A percentile compares a stretch with the other conserved stretches of the same genome.
Evolutionary conservation across 2,888 invertebrate genomes (phyloP).

Genomic region (Cantharis rufa): DNA sequence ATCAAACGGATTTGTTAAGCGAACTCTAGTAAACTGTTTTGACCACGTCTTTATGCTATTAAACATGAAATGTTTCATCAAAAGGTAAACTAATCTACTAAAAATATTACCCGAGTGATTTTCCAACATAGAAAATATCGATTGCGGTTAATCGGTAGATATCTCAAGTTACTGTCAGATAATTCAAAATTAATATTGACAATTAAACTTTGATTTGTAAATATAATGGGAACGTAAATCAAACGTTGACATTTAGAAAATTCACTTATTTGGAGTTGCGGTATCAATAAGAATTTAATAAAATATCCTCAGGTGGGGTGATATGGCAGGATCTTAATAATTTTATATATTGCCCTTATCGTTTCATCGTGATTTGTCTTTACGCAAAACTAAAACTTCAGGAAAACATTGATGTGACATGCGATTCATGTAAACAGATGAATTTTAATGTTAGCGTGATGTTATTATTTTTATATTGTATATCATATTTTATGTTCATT

Average conservation of each 20-base stretch:
- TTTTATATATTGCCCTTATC: constrained; percentile 30
- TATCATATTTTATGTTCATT: neutral
- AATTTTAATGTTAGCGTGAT: constrained; percentile 6
- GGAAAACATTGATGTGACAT: constrained; percentile 18
- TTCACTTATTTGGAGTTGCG: constrained; percentile 25
- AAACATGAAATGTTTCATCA: too few species aligned
- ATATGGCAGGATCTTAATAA: constrained; percentile 34
- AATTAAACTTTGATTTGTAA: constrained; percentile 11
- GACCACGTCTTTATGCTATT: too few species aligned
- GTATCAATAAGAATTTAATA: constrained; percentile 32
- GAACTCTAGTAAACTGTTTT: too few species aligned
- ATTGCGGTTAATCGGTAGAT: neutral
- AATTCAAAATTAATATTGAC: constrained; percentile 7
- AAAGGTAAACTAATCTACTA: too few species aligned
- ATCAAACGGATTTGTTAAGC: too few species aligned
- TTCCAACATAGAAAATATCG: neutral
- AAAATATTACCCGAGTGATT: too few species aligned
- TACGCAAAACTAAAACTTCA: constrained; percentile 1
- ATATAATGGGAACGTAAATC: constrained; percentile 24
- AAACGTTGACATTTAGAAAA: constrained; percentile 32
- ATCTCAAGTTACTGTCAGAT: neutral
- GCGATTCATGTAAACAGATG: constrained; percentile 21
- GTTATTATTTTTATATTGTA: constrained; percentile 1
- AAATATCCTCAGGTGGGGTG: constrained; percentile 31
- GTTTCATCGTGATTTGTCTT: constrained; percentile 17